A percentile compares a stretch with the other conserved stretches of the same genome.
These are phyloP conservation scores for Drosophila rellima DNA, from an alignment of 2,888 invertebrate species.

Conservation along the genomic window DNA sequence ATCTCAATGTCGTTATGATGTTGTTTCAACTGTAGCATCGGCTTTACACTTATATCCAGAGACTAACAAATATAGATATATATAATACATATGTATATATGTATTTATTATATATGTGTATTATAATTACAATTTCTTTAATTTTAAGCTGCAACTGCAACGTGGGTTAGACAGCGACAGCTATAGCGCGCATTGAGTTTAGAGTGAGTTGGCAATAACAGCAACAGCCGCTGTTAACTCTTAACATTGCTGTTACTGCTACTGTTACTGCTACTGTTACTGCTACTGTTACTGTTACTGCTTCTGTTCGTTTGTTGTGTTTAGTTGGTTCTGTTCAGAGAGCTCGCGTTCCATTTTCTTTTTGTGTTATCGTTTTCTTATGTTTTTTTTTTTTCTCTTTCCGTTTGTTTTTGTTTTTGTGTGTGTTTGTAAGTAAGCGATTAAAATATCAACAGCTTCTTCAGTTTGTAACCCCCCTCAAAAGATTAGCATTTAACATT, in stretches of 20 bases:
- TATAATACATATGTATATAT: constrained; percentile 26
- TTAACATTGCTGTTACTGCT: constrained; percentile 19
- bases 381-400: constrained; percentile 6
- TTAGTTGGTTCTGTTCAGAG: constrained; percentile 61
- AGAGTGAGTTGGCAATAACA: constrained; percentile 44
- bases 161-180: constrained; percentile 61
- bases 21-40: constrained; percentile 47
- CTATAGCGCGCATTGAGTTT: constrained; percentile 50
- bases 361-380: background rate
- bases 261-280: constrained; percentile 7
- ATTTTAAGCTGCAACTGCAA: constrained; percentile 53
- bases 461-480: constrained; percentile 31
- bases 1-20: constrained; percentile 32
- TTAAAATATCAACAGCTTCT: constrained; percentile 69
- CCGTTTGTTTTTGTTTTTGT: constrained; percentile 21
- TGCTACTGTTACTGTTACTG: constrained; percentile 17
- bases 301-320: constrained; percentile 14
- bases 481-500: constrained; percentile 57
- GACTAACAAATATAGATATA: constrained; percentile 60
- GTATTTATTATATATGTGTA: constrained; percentile 32
- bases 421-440: constrained; percentile 56
- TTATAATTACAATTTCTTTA: constrained; percentile 44
- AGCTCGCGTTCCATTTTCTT: constrained; percentile 44
- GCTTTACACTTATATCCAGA: constrained; percentile 51
- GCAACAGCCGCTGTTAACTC: constrained; percentile 11